A percentile compares a stretch with the other conserved stretches of the same genome.
These are phyloP conservation scores for Metalampra italica DNA, from an alignment of 2,888 invertebrate genomes.

Conservation along the genomic window DNA sequence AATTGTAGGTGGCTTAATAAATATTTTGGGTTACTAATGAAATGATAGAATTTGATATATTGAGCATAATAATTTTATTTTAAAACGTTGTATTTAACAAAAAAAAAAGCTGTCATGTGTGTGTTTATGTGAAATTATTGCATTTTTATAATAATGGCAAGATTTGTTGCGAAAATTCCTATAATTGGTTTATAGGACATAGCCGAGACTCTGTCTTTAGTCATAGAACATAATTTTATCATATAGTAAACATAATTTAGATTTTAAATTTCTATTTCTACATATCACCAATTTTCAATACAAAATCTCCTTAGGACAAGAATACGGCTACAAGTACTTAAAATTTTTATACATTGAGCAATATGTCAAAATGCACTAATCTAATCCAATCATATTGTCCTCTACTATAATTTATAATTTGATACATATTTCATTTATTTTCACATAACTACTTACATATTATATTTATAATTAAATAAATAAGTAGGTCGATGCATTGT, in stretches of 20 bases:
- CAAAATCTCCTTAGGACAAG: constrained; percentile 8
- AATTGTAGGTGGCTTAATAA: no score
- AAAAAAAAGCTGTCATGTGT: background rate
- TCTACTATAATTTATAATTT: constrained; percentile 7
- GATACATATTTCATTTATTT: background rate
- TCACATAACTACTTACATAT: background rate
- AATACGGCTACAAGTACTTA: constrained; percentile 2
- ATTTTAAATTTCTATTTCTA: no score
- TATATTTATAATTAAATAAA: no score
- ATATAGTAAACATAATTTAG: no score
- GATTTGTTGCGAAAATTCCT: no score
- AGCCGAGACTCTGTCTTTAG: no score
- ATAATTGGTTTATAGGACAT: no score
- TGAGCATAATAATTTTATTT: constrained; percentile 9
- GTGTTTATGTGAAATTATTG: background rate
- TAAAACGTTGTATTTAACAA: background rate
- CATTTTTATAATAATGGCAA: background rate
- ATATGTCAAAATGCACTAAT: constrained; percentile 7
- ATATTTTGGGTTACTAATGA: background rate
- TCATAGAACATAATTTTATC: no score
- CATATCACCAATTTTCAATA: background rate
- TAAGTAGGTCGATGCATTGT: no score
- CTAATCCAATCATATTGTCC: constrained; percentile 8
- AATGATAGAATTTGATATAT: background rate
- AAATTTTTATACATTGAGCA: constrained; percentile 5